Conservation (phyloP, 2,113 vertebrate species). For the Tiliqua scincoides region DNA sequence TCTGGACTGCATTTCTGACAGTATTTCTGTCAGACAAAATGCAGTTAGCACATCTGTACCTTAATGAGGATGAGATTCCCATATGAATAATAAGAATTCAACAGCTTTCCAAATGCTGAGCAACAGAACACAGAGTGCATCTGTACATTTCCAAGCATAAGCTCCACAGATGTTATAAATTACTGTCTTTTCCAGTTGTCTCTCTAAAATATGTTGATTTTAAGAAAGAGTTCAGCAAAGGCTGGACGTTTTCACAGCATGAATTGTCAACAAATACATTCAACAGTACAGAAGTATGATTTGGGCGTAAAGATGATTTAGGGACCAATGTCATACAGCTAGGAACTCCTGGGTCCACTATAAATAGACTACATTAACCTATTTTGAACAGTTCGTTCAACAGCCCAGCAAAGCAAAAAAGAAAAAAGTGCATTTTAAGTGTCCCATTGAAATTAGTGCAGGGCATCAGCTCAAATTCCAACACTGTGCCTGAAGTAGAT, state of each 20-base stretch:
- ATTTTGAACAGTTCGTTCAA: background rate
- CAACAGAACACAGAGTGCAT: conserved; percentile 36
- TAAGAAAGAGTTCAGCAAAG: conserved; percentile 55
- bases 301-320: conserved; percentile 25
- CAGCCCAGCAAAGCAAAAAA: background rate
- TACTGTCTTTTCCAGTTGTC: conserved; percentile 58
- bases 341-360: background rate
- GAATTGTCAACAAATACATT: conserved; percentile 66
- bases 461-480: background rate
- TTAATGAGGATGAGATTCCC: conserved; percentile 33
- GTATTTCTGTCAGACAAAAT: conserved; percentile 24
- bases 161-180: conserved; percentile 67
- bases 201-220: conserved; percentile 58
- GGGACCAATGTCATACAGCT: conserved; percentile 32
- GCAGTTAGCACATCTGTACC: conserved; percentile 13
- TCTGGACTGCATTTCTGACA: conserved; percentile 32
- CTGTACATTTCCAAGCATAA: conserved; percentile 47
- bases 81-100: conserved; percentile 44
- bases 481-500: background rate
- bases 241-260: conserved; percentile 68
- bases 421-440: no score
- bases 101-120: conserved; percentile 29
- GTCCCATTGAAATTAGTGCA: background rate
- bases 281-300: conserved; percentile 25
- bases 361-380: conserved; percentile 21